These are phyloP conservation scores for Calliopum simillimum DNA, from an alignment of 2,888 invertebrate genomes.

Conservation along the genomic window DNA sequence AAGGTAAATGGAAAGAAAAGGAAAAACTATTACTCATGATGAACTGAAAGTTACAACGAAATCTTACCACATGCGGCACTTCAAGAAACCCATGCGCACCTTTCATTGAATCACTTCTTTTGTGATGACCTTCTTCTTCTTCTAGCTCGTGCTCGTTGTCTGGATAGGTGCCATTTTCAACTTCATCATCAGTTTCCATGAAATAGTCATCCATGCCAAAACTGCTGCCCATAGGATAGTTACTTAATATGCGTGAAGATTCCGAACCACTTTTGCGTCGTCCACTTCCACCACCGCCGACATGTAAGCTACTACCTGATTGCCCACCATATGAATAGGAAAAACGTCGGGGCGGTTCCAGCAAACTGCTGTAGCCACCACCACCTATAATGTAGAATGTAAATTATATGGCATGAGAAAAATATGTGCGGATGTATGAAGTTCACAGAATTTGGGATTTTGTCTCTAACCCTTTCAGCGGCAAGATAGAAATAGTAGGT, in stretches of 20 bases:
- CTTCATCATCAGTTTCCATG: slow-evolving; percentile 67
- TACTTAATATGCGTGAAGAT: slow-evolving; percentile 68
- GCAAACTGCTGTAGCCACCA: slow-evolving; percentile 78
- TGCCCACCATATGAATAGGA: slow-evolving; percentile 65
- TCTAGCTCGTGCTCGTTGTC: slow-evolving; percentile 59
- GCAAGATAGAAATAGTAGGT: no score
- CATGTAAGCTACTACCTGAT: slow-evolving; percentile 50
- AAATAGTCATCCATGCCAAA: slow-evolving; percentile 68
- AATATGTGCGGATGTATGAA: no score
- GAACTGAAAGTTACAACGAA: background rate
- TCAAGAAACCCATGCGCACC: slow-evolving; percentile 65
- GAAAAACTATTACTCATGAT: background rate
- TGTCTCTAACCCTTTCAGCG: no score
- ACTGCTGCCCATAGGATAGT: slow-evolving; percentile 67
- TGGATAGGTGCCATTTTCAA: slow-evolving; percentile 68
- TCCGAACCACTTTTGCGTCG: slow-evolving; percentile 74
- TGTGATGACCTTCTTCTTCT: slow-evolving; percentile 50
- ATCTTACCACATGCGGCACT: slow-evolving; percentile 65
- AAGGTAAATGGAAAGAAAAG: slow-evolving; percentile 24
- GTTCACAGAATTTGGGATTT: no score
- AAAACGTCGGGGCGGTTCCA: slow-evolving; percentile 77
- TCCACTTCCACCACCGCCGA: slow-evolving; percentile 69
- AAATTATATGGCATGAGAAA: background rate
- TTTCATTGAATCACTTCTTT: slow-evolving; percentile 62
- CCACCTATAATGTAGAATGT: slow-evolving; percentile 58